Evolutionary conservation across 2,797 vertebrate genomes (phyloP).

Genomic region (Alauda arvensis): DNA sequence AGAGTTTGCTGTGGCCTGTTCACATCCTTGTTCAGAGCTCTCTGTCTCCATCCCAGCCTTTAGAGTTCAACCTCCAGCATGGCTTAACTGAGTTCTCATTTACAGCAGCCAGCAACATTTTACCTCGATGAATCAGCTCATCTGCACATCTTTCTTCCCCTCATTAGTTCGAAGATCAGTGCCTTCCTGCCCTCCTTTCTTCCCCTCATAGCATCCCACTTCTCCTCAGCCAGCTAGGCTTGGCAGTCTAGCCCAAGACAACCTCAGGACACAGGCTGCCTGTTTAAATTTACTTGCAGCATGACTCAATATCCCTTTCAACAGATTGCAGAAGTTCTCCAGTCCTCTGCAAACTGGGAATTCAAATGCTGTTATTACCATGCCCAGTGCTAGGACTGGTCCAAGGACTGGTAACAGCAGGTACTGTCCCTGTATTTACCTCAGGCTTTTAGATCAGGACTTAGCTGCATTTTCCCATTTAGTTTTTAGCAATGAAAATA

Average conservation of each 20-base stretch:
- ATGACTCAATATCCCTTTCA: background rate
- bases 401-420: background rate
- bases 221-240: background rate
- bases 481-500: background rate
- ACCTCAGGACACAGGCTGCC: background rate
- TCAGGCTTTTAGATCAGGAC: background rate
- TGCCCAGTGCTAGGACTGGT: background rate
- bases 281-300: background rate
- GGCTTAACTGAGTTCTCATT: background rate
- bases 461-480: background rate
- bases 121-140: background rate
- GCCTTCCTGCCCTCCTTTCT: background rate
- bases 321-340: background rate
- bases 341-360: background rate
- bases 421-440: background rate
- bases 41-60: background rate
- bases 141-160: background rate
- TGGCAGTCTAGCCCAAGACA: background rate
- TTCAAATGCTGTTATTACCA: background rate
- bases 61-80: background rate
- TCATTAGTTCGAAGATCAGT: background rate
- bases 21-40: rapidly evolving
- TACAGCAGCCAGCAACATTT: background rate
- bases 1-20: background rate
- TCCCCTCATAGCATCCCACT: background rate